Base-by-base conservation (phyloP, 1,140 invertebrate genomes). In the Solenopsis fugax region DNA sequence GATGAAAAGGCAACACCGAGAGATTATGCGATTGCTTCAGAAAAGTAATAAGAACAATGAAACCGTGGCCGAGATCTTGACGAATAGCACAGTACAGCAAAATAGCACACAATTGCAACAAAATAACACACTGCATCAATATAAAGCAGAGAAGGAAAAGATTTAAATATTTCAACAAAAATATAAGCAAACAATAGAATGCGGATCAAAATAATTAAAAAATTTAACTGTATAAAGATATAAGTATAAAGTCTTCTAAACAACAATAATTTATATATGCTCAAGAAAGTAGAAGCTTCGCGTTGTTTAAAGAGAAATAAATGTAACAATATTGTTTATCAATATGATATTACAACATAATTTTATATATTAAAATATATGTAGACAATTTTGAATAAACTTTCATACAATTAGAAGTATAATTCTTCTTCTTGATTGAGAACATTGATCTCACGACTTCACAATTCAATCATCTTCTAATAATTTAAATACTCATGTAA, bases 1-100 rank as follows among this genome's bases (percentile, higher is more conserved):
- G 12, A n/a, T 88, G 21, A 86, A 90, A 21, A 75, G 64, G 7
- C 81, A 62, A 10, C 58, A 90, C 5, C 54, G 41, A 13, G 41
- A 37, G 4, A 69, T 86, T 18, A 1, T 62, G 21, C 77, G 48
- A 41, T 45, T 77, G 16, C 4, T 77, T 34, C 24, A 34, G 9
- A 50, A 34, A 62, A n/a, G 2, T 13, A 18, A 29, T 12, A 45
- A 13, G 12, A 12, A 67, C 6, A 89, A 78, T 13, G 10, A 21
- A 21, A 80, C 69, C 4, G 37, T 56, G 7, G 41, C 29, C 4
- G 41, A 48, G 13, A 62, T 73, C 2, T 10, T 10, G 7, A 78
- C 52, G 21, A 77, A 58, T 13, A 87, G 4, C 29, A 56, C 18
- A n/a, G 29, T 29, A 21, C 80, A 34, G 9, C 67, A 82, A n/a